A percentile compares a stretch with the other conserved stretches of the same genome.
Conservation (phyloP, 2,113 vertebrate species). For the Poicephalus meyeri region DNA sequence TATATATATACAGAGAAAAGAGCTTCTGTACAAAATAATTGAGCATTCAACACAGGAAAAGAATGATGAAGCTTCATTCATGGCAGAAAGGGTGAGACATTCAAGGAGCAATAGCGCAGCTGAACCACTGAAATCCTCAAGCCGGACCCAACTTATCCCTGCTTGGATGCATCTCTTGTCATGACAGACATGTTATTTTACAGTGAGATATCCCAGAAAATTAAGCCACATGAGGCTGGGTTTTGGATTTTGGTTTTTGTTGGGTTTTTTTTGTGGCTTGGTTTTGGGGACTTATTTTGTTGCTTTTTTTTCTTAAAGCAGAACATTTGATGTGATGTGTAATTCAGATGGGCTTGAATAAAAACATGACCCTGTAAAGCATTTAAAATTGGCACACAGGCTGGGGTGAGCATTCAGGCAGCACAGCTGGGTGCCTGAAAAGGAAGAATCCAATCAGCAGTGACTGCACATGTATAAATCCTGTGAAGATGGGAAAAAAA, state of each 20-base stretch:
- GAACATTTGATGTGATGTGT: background rate
- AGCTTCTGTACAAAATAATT: background rate
- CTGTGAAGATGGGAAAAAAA: background rate
- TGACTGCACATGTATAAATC: background rate
- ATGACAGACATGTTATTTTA: background rate
- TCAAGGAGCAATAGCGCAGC: background rate
- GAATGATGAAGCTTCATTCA: background rate
- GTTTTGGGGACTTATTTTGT: background rate
- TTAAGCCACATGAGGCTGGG: background rate
- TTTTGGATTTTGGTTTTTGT: background rate
- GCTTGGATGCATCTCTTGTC: background rate
- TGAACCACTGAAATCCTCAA: background rate
- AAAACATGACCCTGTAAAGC: background rate
- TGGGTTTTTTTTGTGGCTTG: background rate
- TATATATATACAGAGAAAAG: background rate
- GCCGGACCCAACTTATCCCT: background rate
- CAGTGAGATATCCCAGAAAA: background rate
- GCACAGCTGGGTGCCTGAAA: slow-evolving; percentile 3
- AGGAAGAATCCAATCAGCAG: background rate
- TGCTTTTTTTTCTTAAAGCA: background rate
- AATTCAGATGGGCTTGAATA: background rate
- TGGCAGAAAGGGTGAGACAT: background rate
- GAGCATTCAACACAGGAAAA: background rate
- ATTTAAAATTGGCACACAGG: background rate
- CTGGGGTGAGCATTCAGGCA: background rate